phyloP scores from a whole-genome alignment of 2,888 invertebrate species.

The Pheosia tremula region DNA sequence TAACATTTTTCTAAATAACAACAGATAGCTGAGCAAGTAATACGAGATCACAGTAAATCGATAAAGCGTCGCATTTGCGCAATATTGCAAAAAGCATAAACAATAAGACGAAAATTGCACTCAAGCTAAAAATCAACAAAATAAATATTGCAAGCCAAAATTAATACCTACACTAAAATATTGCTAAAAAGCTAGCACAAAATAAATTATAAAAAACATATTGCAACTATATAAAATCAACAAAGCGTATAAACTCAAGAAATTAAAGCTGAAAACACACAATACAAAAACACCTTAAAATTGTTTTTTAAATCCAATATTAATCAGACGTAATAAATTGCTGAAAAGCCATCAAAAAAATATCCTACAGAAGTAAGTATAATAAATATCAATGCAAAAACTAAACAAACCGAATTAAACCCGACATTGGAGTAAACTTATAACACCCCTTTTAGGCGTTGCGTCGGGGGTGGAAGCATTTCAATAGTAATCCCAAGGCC shows the following conservation, averaged over 20 bases:
- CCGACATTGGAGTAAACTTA: no score
- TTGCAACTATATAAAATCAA: not conserved
- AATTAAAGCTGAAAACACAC: not conserved
- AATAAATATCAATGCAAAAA: no score
- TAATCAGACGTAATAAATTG: no score
- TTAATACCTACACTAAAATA: not conserved
- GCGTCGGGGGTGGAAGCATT: no score
- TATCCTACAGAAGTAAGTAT: no score
- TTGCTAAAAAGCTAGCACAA: slow-evolving; percentile 3
- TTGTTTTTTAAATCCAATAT: no score
- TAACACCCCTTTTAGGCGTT: no score
- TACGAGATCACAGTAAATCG: not conserved
- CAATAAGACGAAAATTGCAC: slow-evolving; percentile 2
- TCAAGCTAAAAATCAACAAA: slow-evolving; percentile 6
- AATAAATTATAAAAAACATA: not conserved
- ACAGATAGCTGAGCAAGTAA: not conserved
- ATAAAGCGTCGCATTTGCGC: slow-evolving; percentile 1
- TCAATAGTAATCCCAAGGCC: no score
- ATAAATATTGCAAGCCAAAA: slow-evolving; percentile 14
- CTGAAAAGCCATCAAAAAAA: no score
- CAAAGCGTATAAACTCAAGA: not conserved
- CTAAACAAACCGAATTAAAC: no score
- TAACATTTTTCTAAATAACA: slow-evolving; percentile 1
- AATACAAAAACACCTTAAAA: no score
- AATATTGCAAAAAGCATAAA: not conserved